Evolutionary conservation across 2,888 invertebrate genomes (phyloP).

Genomic region (Ceraclea dissimilis): DNA sequence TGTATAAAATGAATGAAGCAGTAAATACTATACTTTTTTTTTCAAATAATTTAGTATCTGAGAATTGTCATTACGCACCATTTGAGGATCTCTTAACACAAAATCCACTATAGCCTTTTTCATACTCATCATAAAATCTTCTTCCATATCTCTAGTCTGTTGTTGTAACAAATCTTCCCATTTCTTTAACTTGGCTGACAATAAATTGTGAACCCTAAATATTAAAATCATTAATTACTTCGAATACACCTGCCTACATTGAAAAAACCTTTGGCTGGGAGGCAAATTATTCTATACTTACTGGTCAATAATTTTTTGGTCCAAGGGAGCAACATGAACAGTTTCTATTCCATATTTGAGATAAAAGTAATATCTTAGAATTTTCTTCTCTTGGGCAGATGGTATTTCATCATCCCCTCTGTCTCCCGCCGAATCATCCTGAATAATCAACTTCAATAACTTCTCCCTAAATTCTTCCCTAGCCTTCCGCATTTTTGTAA

Average conservation of each 20-base stretch:
- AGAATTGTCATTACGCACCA: no score
- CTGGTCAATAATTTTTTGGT: slow-evolving; percentile 61
- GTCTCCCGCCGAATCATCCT: slow-evolving; percentile 44
- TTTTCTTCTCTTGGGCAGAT: slow-evolving; percentile 57
- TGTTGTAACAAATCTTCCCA: slow-evolving; percentile 52
- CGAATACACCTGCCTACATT: no score
- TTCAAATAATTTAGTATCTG: background rate
- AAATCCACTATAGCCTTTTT: slow-evolving; percentile 91
- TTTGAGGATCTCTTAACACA: slow-evolving; percentile 70
- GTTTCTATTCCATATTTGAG: slow-evolving; percentile 87
- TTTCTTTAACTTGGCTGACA: slow-evolving; percentile 55
- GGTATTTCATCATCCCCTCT: slow-evolving; percentile 44
- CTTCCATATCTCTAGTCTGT: slow-evolving; percentile 70
- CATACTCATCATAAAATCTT: slow-evolving; percentile 80
- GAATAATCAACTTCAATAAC: slow-evolving; percentile 66
- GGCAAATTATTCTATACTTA: no score
- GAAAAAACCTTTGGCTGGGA: no score
- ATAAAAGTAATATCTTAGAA: slow-evolving; percentile 82
- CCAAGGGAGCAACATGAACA: slow-evolving; percentile 79
- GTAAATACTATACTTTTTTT: background rate
- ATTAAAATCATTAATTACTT: slow-evolving; percentile 10
- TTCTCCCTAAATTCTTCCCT: slow-evolving; percentile 77
- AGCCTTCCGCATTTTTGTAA: slow-evolving; percentile 61
- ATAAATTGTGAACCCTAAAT: slow-evolving; percentile 54
- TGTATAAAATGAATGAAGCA: background rate